Percentiles rank a stretch among this genome's conserved stretches.
Conservation (phyloP, 1,140 invertebrate species). For the Eriosoma lanigerum region DNA sequence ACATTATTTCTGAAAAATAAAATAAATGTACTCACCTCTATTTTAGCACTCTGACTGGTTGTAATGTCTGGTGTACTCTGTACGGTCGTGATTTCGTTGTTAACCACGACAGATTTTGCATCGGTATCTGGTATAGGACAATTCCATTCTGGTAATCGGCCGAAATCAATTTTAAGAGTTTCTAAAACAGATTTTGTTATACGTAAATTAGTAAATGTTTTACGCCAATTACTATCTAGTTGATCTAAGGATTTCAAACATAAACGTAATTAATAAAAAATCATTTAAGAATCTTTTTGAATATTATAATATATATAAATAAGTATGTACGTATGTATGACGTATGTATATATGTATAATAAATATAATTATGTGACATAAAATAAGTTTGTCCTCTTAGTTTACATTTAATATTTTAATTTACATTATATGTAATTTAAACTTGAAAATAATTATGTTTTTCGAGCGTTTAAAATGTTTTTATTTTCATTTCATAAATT, state of each 20-base stretch:
- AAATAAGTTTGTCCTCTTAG: too few relatives aligned
- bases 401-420: too few relatives aligned
- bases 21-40: slow-evolving; percentile 1
- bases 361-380: too few relatives aligned
- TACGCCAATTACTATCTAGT: too few relatives aligned
- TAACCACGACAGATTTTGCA: slow-evolving; percentile 54
- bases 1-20: not conserved
- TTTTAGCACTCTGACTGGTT: not conserved
- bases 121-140: slow-evolving; percentile 82
- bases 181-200: slow-evolving; percentile 57
- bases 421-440: too few relatives aligned
- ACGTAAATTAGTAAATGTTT: not conserved
- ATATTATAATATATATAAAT: too few relatives aligned
- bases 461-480: not conserved
- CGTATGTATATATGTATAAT: too few relatives aligned
- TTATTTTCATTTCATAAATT: slow-evolving; percentile 1
- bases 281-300: too few relatives aligned
- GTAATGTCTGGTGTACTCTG: not conserved
- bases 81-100: slow-evolving; percentile 52
- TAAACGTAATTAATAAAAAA: too few relatives aligned
- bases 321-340: too few relatives aligned
- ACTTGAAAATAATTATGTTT: not conserved
- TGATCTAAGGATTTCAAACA: too few relatives aligned
- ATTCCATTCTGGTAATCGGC: slow-evolving; percentile 84
- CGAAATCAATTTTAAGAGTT: slow-evolving; percentile 81